Base-by-base conservation (phyloP, 2,888 invertebrate species). In the Caenorhabditis angaria region DNA sequence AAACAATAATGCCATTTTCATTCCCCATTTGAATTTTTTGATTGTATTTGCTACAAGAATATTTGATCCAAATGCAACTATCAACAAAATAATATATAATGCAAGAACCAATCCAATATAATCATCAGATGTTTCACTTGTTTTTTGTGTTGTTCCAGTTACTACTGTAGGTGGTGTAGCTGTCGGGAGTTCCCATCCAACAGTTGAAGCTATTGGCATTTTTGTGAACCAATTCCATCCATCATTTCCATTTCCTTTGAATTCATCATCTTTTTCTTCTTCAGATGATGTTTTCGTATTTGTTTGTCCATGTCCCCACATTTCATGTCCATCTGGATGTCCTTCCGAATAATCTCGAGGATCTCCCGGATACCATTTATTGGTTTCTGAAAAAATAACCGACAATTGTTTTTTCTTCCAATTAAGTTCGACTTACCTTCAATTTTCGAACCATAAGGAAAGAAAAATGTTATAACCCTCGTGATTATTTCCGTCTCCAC, bases 11-110 rank as follows among this genome's bases (percentile, higher is more conserved):
- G 69, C 73, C 62, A 65, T 57, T 60, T 73, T 73, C 65, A 73
- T 68, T n/a, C 73, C 73, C 73, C 73, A 73, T 29, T 65, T 65
- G 59, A 61, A 66, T 57, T 60, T 68, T 56, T 69, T 73, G 47
- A 69, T 62, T 35, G 64, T 57, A 25, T 59, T 60, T n/a, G 73
- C 73, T 0, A 65, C 35, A 8, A 69, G 48, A n/a, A 69, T 63
- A 41, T 73, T 73, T 51, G 50, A 55, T 1, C 50, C 55, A 32
- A 73, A 69, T 0, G 73, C 60, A 10, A 56, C 18, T 2, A 69
- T 6, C 27, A 73, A 57, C 1, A 68, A 54, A 4, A 69, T 28
- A 24, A 61, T 29, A 28, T 69, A 73, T 25, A 73, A 55, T 27
- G 25, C 65, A 20, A 73, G 56, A 20, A 73, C 50, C 25, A 63